These are phyloP conservation scores for Lophotis ruficrista DNA, from an alignment of 2,113 vertebrate species.

Conservation along the genomic window DNA sequence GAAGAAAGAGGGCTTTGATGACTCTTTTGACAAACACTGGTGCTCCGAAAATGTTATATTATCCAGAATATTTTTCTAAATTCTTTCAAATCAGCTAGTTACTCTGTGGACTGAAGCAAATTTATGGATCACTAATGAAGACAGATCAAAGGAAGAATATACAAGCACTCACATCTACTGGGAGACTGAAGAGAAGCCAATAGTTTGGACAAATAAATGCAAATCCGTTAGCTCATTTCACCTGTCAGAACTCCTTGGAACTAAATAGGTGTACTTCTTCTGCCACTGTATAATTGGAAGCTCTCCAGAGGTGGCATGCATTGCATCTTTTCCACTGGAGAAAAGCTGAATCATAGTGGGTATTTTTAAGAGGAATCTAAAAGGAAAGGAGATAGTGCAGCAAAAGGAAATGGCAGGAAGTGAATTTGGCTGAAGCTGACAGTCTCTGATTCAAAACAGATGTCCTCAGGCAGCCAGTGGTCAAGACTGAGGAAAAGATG, in stretches of 20 bases:
- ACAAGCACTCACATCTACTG: neutral
- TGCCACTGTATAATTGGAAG: neutral
- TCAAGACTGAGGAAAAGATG: neutral
- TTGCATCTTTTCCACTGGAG: neutral
- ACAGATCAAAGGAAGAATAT: neutral
- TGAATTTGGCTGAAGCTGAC: neutral
- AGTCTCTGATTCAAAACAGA: neutral
- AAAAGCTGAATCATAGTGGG: neutral
- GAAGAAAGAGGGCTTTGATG: neutral
- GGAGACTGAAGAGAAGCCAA: neutral
- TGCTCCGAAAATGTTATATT: neutral
- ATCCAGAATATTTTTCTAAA: neutral
- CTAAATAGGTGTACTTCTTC: neutral
- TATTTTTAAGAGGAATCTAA: neutral
- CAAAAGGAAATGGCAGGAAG: neutral
- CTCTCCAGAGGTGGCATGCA: neutral
- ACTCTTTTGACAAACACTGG: neutral
- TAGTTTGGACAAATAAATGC: neutral
- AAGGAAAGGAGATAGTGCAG: neutral
- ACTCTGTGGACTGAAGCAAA: neutral
- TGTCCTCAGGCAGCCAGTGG: neutral
- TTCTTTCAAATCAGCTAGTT: neutral
- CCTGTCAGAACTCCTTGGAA: neutral
- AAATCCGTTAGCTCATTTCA: neutral
- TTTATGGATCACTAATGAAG: neutral